Evolutionary conservation across 1,140 invertebrate species (phyloP).

Genomic region (Pentalonia nigronervosa): DNA sequence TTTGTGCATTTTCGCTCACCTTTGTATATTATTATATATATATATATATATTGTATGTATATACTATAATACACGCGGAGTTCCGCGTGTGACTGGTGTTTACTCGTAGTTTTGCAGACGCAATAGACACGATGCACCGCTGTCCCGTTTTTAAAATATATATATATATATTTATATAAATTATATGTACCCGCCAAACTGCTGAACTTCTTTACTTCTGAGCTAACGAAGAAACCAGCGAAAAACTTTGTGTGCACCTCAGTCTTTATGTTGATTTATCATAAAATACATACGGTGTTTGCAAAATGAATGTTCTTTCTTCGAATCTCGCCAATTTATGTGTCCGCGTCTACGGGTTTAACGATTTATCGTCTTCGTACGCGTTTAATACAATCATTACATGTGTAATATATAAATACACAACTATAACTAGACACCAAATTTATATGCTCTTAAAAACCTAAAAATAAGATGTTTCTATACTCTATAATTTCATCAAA

Average conservation of each 20-base stretch:
- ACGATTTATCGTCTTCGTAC: neutral
- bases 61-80: neutral
- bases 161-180: neutral
- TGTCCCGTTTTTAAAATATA: neutral
- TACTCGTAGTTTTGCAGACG: constrained; percentile 12
- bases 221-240: neutral
- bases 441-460: too few species aligned
- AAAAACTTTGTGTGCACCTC: neutral
- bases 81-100: neutral
- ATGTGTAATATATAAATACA: neutral
- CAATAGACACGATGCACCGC: neutral
- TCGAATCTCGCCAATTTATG: neutral
- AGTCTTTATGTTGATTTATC: constrained; percentile 1
- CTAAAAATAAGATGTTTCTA: too few species aligned
- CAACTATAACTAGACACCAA: too few species aligned
- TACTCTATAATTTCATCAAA: too few species aligned
- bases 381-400: neutral
- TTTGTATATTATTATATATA: neutral
- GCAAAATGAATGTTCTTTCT: neutral
- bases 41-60: too few species aligned
- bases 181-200: neutral
- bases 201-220: neutral
- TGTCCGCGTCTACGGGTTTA: neutral
- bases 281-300: neutral
- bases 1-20: neutral